Conservation (phyloP, 2,113 vertebrate genomes). For the Spilogale gracilis region DNA sequence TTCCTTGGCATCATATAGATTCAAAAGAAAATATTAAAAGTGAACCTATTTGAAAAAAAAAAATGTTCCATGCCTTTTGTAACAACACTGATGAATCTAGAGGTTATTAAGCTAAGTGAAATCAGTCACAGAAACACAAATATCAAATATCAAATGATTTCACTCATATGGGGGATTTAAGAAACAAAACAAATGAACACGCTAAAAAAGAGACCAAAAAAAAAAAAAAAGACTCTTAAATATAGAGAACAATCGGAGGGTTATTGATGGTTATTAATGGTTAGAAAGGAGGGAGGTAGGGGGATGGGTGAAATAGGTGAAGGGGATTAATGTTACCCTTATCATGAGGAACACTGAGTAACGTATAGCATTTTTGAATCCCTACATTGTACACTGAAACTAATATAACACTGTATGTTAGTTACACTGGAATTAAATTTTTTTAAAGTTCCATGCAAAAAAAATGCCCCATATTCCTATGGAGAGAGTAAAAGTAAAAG, state of each 20-base stretch:
- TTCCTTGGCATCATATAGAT: background rate
- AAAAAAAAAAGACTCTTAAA: background rate
- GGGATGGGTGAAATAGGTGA: background rate
- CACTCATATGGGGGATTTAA: background rate
- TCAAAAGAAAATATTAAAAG: background rate
- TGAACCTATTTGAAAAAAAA: background rate
- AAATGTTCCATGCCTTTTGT: background rate
- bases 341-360: background rate
- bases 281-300: background rate
- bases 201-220: background rate
- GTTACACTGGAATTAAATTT: background rate
- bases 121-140: background rate
- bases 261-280: background rate
- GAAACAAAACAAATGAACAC: background rate
- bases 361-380: background rate
- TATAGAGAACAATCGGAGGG: background rate
- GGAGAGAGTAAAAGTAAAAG: constrained; percentile 4
- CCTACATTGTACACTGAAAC: background rate
- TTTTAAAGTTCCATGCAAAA: background rate
- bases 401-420: background rate
- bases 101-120: background rate
- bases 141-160: background rate
- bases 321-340: background rate
- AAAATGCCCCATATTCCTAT: background rate
- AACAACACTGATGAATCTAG: background rate